Evolutionary conservation across 1,140 invertebrate species (phyloP).

Genomic region (Aethina tumida): DNA sequence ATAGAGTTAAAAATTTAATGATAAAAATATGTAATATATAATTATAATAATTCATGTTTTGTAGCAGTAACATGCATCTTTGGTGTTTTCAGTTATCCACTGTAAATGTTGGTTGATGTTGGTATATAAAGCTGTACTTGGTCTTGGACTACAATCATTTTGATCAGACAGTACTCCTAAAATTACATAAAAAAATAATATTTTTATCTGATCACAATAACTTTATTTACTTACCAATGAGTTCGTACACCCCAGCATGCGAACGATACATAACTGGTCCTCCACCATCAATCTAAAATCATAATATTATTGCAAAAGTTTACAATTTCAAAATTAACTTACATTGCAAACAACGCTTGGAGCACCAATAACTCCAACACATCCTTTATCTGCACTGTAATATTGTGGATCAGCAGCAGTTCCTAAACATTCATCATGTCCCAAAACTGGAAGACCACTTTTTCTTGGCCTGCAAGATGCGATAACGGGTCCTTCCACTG

Average conservation of each 20-base stretch:
- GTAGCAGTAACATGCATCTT: slow-evolving; percentile 45
- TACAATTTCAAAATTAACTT: slow-evolving; percentile 16
- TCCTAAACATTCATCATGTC: slow-evolving; percentile 35
- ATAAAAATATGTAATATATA: too few relatives aligned
- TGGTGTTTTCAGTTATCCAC: slow-evolving; percentile 51
- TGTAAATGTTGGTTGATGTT: slow-evolving; percentile 45
- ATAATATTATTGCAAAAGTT: not conserved
- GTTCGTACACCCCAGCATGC: slow-evolving; percentile 37
- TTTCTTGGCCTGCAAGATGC: slow-evolving; percentile 39
- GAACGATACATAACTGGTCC: slow-evolving; percentile 31
- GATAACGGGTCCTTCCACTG: slow-evolving; percentile 8
- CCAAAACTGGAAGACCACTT: slow-evolving; percentile 41
- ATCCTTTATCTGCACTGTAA: slow-evolving; percentile 41
- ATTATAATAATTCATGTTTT: too few relatives aligned
- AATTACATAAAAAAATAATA: slow-evolving; percentile 9
- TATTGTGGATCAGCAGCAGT: slow-evolving; percentile 24
- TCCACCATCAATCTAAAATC: slow-evolving; percentile 17
- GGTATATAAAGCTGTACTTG: slow-evolving; percentile 49
- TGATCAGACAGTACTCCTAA: slow-evolving; percentile 39
- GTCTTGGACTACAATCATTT: slow-evolving; percentile 35
- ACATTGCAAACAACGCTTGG: slow-evolving; percentile 39
- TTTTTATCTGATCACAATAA: too few relatives aligned
- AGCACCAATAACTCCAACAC: slow-evolving; percentile 39
- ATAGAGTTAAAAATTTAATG: too few relatives aligned
- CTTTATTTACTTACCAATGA: slow-evolving; percentile 35